Base-by-base conservation (phyloP, 2,797 vertebrate species). In the Rachycentron canadum region DNA sequence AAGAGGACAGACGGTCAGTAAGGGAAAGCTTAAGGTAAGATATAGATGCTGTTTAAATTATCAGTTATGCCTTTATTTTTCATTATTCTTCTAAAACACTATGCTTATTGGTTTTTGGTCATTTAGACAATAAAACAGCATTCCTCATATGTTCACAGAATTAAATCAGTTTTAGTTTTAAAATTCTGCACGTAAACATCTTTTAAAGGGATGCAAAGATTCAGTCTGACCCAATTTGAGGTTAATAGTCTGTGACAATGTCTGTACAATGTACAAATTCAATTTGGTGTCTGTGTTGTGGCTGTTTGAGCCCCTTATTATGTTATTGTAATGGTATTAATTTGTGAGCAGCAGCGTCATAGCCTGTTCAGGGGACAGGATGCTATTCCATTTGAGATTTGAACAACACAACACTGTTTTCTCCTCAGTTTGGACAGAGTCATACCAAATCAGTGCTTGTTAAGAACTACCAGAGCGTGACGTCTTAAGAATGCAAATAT, bases 1-100 rank as follows among this genome's bases (percentile, higher is more conserved):
- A 69, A 61, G 17, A 78, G 6, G 7, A 53, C 43, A 84, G 4
- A 57, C 21, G 8, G n/a, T 25, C 0, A 30, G 60, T 79, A 47
- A 83, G 12, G 21, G 17, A 5, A 38, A 56, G 60, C 19, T 26
- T 11, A 2, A 23, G 17, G n/a, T 32, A 4, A 78, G 30, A 32
- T 60, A 9, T 9, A 25, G 1, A 71, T 75, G 19, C 36, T 69
- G 25, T 36, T 74, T 79, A 13, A 25, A 62, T 40, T 11, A 30
- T 19, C 6, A 52, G 14, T 40, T 5, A 55, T 41, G 32, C n/a
- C n/a, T n/a, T n/a, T 17, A 3, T 5, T 41, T 41, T 12, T 40
- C 7, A 9, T 76, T 17, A 32, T 17, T 43, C 1, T 47, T 62
- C 19, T 56, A 21, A 4, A 16, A 28, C 14, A 70, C 21, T 6